Evolutionary conservation across 2,888 invertebrate genomes (phyloP), one percentile per base, ranked within the genome.

Genomic region (Malachius bipustulatus): DNA sequence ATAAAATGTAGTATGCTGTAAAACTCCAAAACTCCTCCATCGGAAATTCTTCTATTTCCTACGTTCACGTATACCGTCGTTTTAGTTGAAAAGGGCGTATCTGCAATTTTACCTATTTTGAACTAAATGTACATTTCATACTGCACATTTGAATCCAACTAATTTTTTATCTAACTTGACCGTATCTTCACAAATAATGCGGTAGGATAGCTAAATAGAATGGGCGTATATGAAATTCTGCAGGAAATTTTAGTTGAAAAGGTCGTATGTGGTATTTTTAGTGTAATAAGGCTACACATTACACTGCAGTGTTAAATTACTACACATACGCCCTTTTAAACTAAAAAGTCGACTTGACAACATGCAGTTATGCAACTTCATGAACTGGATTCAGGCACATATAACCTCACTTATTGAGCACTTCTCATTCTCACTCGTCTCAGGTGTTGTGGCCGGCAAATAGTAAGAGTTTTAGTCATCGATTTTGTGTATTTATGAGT

Each of bases 171-270:
- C n/a, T 6, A 19, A 19, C 6, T 19, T 19, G 6, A 19, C 6
- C 24, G 24, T 19, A 19, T 19, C 24, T 19, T 8, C 24, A 19
- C 24, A 19, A 19, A 19, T 19, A 19, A 19, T 19, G 24, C 24
- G 24, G 6, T n/a, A 19, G 24, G 6, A 19, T 19, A 19, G 24
- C 24, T 8, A 19, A 19, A 19, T 19, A 19, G n/a, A 19, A 19
- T 19, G 24, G 24, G 24, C 24, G 24, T 19, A 19, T 19, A 19
- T 19, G 24, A 19, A 19, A 19, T 19, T 19, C 24, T 19, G 24
- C 24, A 19, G 6, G 24, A n/a, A 19, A 19, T 19, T 19, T 19
- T 19, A 19, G 24, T n/a, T 19, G 24, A 19, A 19, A 19, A 19
- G n/a, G 24, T 19, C 24, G 24, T 19, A 19, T 19, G 24, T 19